Percentiles rank a stretch among this genome's conserved stretches.
phyloP scores from a whole-genome alignment of 2,888 invertebrate genomes.

The Malthinus seriepunctatus region DNA sequence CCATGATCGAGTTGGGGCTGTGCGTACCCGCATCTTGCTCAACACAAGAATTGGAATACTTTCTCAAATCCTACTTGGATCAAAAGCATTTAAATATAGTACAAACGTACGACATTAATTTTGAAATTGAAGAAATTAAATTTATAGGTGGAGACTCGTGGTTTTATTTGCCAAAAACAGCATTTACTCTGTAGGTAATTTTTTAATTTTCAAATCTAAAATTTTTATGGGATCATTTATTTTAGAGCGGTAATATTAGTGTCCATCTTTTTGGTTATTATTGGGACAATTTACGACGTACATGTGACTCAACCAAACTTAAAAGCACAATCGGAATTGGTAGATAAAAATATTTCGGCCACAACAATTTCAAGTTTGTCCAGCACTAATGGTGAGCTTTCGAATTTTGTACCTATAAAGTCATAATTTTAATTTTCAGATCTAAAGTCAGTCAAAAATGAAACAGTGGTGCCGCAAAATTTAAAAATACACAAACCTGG shows the following conservation, averaged over 20 bases:
- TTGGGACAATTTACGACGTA: conserved; percentile 36
- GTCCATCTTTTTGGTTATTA: conserved; percentile 40
- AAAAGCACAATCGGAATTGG: not conserved
- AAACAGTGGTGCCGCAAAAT: not conserved
- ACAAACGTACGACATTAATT: conserved; percentile 48
- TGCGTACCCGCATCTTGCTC: conserved; percentile 54
- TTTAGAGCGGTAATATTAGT: conserved; percentile 39
- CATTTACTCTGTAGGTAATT: conserved; percentile 48
- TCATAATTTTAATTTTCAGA: not conserved
- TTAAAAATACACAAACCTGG: conserved; percentile 9
- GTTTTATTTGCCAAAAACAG: conserved; percentile 45
- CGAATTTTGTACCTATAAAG: not conserved
- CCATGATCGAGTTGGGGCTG: conserved; percentile 50
- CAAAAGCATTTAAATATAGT: conserved; percentile 46
- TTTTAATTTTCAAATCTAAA: not conserved
- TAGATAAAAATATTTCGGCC: not conserved
- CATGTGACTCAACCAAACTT: conserved; percentile 20
- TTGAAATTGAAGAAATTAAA: conserved; percentile 47
- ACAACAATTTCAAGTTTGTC: not conserved
- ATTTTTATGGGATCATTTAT: conserved; percentile 8
- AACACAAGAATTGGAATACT: conserved; percentile 41
- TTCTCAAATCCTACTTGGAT: conserved; percentile 46
- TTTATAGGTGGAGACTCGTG: conserved; percentile 45
- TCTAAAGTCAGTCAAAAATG: not conserved
- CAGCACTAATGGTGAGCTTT: not conserved